Base-by-base conservation (phyloP, 2,888 invertebrate genomes). In the Parasteatoda lunata region DNA sequence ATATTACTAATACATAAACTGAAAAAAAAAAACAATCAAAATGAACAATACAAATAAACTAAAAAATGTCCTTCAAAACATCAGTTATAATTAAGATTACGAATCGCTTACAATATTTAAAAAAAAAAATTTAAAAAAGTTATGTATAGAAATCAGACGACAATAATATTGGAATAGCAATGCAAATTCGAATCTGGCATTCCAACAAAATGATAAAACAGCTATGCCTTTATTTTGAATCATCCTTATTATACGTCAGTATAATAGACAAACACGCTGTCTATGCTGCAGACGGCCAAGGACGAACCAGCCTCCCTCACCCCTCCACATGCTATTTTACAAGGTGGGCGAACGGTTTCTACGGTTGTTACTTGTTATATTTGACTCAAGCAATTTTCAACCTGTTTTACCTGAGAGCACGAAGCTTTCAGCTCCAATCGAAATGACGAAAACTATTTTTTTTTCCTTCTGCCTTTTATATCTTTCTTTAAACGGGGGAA, bases 251-350 rank as follows among this genome's bases (percentile, higher is more conserved):
- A 30, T 73, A 52, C 52, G 48, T 47, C 75, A 77, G 83, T 77
- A 70, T 48, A 13, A 75, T 64, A 78, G 79, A 84, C 75, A 79
- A 73, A 85, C 79, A 70, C 45, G 68, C 72, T 71, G 85, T 80
- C 79, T 85, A 75, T 54, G 49, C 65, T 4, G 73, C 59, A 78
- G 84, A 78, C 84, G 85, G 85, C 85, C 85, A 85, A 85, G 85
- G 85, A 48, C 85, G 79, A 47, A 15, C 30, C 47, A 65, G 59
- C 52, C 71, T 54, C 77, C 70, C 81, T 13, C 51, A 11, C 65
- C 73, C 73, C 64, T 64, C 71, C 51, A 45, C 45, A 69, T 13
- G 30, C 69, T 13, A 30, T 69, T 45, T 69, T n/a, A 51, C 30
- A 65, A 64, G 65, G 52, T 15, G 65, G 66, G 75, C 66, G 73